Conservation (phyloP, 2,113 vertebrate species). For the Choloepus hoffmanni region DNA sequence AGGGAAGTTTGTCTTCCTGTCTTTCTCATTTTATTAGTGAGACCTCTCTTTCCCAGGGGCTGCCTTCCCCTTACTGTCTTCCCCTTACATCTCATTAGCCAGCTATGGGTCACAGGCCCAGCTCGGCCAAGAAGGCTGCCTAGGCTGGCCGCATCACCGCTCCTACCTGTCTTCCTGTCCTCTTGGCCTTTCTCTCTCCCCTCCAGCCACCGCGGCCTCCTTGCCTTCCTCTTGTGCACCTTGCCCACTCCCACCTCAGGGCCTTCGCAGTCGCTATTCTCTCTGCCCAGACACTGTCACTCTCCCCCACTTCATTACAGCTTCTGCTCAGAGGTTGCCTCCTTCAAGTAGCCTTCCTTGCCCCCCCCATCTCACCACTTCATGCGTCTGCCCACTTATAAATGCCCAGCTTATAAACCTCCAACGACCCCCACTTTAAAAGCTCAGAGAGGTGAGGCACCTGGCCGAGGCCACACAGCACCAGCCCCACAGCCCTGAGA, state of each 20-base stretch:
- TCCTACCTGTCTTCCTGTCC: no score
- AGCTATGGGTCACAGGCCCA: neutral
- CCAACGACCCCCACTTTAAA: neutral
- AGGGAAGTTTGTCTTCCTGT: neutral
- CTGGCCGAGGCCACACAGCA: no score
- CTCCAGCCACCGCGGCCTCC: neutral
- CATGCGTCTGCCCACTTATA: no score
- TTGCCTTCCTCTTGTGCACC: neutral
- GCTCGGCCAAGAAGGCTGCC: neutral
- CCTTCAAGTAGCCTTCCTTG: neutral
- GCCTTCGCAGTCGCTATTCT: neutral
- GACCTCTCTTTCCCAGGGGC: neutral
- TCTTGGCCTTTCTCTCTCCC: no score
- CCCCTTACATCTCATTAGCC: neutral
- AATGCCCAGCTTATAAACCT: no score
- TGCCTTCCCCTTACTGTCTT: neutral
- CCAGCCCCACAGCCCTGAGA: no score
- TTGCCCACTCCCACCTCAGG: neutral
- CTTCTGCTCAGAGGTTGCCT: neutral
- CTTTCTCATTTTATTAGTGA: neutral
- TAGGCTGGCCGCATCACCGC: neutral
- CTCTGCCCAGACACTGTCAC: neutral
- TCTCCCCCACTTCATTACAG: neutral
- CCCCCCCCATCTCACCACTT: no score
- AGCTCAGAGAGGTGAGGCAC: no score